Evolutionary conservation across 2,113 vertebrate genomes (phyloP).

Genomic region (Amia ocellicauda): DNA sequence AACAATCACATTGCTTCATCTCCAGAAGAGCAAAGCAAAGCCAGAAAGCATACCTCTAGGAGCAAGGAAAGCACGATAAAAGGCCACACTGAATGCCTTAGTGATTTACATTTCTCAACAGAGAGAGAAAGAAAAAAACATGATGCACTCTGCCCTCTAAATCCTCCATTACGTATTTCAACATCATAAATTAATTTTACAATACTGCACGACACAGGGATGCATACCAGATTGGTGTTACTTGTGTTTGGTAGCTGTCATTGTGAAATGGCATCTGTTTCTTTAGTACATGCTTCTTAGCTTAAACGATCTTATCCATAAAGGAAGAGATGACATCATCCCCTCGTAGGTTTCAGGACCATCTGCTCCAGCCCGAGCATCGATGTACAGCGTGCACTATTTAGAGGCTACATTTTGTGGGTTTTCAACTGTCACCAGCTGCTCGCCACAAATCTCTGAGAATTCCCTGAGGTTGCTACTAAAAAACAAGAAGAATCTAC

Average conservation of each 20-base stretch:
- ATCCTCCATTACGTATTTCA: no score
- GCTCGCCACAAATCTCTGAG: background rate
- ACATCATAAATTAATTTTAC: no score
- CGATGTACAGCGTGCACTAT: background rate
- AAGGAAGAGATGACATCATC: background rate
- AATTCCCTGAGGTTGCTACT: background rate
- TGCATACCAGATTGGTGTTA: no score
- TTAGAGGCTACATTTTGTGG: background rate
- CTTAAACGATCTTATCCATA: background rate
- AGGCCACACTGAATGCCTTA: no score
- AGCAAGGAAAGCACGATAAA: no score
- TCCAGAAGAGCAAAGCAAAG: no score
- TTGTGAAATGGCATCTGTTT: background rate
- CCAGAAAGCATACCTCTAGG: no score
- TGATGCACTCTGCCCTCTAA: no score
- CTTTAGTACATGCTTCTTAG: background rate
- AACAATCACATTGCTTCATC: no score
- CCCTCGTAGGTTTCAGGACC: background rate
- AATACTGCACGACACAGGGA: no score
- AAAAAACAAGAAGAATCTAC: background rate
- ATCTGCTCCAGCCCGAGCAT: background rate
- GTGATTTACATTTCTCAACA: no score
- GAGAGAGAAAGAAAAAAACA: no score
- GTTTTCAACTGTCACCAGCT: slow-evolving; percentile 12
- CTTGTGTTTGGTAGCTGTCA: background rate